Percentiles rank a stretch among this genome's conserved stretches.
Conservation (phyloP, 2,113 vertebrate species). For the Cynopterus brachyotis region DNA sequence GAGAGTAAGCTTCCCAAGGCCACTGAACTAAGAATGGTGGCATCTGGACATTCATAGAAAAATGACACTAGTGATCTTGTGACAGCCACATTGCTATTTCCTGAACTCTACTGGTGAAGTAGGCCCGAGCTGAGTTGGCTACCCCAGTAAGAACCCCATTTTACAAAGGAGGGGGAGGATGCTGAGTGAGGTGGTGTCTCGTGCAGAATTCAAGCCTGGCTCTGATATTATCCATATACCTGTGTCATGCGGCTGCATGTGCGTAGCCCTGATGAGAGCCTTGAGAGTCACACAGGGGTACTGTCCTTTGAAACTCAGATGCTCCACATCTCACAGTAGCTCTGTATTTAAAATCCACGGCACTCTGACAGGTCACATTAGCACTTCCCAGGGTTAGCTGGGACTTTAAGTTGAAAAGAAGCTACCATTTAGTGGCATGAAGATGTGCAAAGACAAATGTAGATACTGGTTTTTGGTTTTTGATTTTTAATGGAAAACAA, state of each 20-base stretch:
- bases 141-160: background rate
- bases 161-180: background rate
- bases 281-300: background rate
- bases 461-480: background rate
- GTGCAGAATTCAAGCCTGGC: background rate
- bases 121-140: background rate
- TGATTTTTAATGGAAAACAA: background rate
- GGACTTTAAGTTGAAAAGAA: background rate
- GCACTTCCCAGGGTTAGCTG: background rate
- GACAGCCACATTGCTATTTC: background rate
- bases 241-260: rapidly evolving
- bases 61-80: background rate
- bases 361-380: rapidly evolving
- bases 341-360: background rate
- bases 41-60: background rate
- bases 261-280: background rate
- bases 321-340: background rate
- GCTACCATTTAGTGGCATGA: background rate
- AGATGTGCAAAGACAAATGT: background rate
- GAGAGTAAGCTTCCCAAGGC: background rate
- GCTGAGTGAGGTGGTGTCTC: background rate
- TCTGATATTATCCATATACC: background rate
- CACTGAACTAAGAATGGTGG: background rate
- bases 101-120: background rate
- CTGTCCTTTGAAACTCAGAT: background rate